These are phyloP conservation scores for fruit fly (Drosophila melanogaster) DNA, from an alignment of 1,140 invertebrate species.

Conservation along the genomic window Release_6_plus_ISO1_MT NT_033777.3:19051501-19052000, in stretches of 20 bases:
- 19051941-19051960: conserved; percentile 12
- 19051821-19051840: conserved; percentile 6
- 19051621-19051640: conserved; percentile 40
- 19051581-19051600: conserved; percentile 37
- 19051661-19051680: conserved; percentile 44
- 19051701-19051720: conserved; percentile 16
- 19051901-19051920: conserved; percentile 25
- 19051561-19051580: conserved; percentile 33
- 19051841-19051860: conserved; percentile 28
- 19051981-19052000: conserved; percentile 7
- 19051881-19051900: conserved; percentile 28
- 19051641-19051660: conserved; percentile 23
- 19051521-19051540: conserved; percentile 28
- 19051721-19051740: conserved; percentile 33
- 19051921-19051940: conserved; percentile 38
- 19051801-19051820: conserved; percentile 23
- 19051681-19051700: conserved; percentile 51
- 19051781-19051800: conserved; percentile 31
- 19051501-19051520: conserved; percentile 7
- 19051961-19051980: conserved; percentile 13
- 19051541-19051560: conserved; percentile 4
- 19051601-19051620: conserved; percentile 42
- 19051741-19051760: conserved; percentile 4
- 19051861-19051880: conserved; percentile 22
- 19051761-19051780: conserved; percentile 22